Conservation (phyloP, 1,140 invertebrate species). For the Trichogramma pretiosum region DNA sequence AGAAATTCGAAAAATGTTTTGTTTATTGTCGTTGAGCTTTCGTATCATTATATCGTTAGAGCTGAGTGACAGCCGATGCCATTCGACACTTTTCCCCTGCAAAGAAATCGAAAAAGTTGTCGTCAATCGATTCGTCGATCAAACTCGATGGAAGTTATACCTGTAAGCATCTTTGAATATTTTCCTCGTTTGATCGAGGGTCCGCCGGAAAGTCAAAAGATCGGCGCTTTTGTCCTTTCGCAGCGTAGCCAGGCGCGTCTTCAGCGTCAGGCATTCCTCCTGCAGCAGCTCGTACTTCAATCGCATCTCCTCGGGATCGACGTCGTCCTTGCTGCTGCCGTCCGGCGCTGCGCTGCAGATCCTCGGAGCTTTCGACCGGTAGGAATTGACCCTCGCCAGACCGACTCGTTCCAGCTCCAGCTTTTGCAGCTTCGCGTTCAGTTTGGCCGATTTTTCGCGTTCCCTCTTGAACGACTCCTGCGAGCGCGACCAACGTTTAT, state of each 20-base stretch:
- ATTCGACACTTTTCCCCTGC: no score
- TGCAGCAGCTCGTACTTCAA: constrained; percentile 38
- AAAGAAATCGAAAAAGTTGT: no score
- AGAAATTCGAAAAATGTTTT: no score
- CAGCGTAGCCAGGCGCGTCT: constrained; percentile 32
- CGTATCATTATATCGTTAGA: no score
- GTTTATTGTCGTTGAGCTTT: no score
- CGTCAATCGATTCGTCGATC: no score
- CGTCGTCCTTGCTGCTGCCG: no score
- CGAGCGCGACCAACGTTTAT: neutral
- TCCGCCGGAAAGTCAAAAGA: constrained; percentile 28
- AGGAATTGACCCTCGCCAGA: constrained; percentile 24
- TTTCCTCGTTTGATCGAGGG: constrained; percentile 30
- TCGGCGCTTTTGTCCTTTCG: constrained; percentile 36
- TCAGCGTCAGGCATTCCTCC: constrained; percentile 39
- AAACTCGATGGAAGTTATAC: no score
- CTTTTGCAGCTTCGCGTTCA: constrained; percentile 35
- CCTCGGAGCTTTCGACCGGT: constrained; percentile 22
- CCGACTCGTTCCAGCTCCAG: constrained; percentile 31
- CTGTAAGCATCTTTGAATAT: constrained; percentile 32
- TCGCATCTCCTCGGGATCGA: constrained; percentile 22
- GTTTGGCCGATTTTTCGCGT: constrained; percentile 27
- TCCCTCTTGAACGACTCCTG: constrained; percentile 34
- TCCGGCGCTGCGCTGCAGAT: no score
- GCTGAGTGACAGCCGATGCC: no score